Evolutionary conservation across 2,888 invertebrate genomes (phyloP).

Genomic region (Aphidoletes aphidimyza): DNA sequence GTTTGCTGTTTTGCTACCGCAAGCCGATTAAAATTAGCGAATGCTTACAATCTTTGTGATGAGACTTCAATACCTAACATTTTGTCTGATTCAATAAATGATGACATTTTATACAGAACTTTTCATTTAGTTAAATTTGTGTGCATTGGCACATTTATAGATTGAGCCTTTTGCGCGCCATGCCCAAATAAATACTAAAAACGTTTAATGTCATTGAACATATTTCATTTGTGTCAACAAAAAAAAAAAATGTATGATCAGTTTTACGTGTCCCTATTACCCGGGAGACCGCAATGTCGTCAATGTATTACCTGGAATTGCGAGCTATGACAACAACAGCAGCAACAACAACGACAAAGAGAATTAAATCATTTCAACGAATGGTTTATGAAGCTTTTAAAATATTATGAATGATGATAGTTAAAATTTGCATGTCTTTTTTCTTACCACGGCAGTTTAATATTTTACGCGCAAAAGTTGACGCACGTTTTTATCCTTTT

Average conservation of each 20-base stretch:
- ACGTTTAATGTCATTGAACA: too few relatives aligned
- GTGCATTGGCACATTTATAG: too few relatives aligned
- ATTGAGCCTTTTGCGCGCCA: too few relatives aligned
- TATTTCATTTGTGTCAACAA: too few relatives aligned
- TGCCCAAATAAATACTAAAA: too few relatives aligned
- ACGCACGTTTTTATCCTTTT: neutral
- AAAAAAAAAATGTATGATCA: neutral
- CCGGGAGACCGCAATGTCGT: neutral
- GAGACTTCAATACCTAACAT: too few relatives aligned
- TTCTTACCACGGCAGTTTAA: neutral
- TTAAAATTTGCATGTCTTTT: constrained; percentile 37
- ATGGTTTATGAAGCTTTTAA: constrained; percentile 54
- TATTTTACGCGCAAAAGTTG: neutral
- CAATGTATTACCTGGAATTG: constrained; percentile 22
- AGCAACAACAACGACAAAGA: neutral
- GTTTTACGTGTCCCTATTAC: neutral
- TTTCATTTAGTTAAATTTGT: too few relatives aligned
- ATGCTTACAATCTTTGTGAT: too few relatives aligned
- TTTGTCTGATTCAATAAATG: too few relatives aligned
- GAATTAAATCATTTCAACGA: constrained; percentile 50
- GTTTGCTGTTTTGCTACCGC: too few relatives aligned
- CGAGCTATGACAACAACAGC: neutral
- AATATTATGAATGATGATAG: constrained; percentile 52
- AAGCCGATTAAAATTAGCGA: too few relatives aligned
- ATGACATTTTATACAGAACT: too few relatives aligned